Evolutionary conservation across 2,888 invertebrate genomes (phyloP).

Genomic region (Dendrolimus pini): DNA sequence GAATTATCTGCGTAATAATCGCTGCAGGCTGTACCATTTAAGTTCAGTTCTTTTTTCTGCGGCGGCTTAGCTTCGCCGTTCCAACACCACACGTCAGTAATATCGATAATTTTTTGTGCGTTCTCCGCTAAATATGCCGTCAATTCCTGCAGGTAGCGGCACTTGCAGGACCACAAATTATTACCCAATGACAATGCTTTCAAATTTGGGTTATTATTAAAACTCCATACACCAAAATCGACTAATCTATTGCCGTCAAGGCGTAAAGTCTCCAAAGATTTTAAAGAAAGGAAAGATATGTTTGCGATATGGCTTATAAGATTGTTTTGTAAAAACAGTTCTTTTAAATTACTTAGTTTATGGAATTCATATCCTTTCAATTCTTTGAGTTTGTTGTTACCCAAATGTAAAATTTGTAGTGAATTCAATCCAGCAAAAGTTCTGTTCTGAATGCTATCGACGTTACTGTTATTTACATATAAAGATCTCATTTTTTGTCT

Average conservation of each 20-base stretch:
- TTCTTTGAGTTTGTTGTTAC: slow-evolving; percentile 88
- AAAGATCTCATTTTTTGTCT: slow-evolving; percentile 91
- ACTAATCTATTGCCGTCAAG: slow-evolving; percentile 90
- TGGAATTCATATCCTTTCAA: slow-evolving; percentile 92
- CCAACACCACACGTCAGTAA: slow-evolving; percentile 88
- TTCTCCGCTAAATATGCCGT: slow-evolving; percentile 90
- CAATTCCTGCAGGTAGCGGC: slow-evolving; percentile 90
- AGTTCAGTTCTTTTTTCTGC: slow-evolving; percentile 86
- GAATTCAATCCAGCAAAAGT: slow-evolving; percentile 92
- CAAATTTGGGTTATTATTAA: slow-evolving; percentile 81
- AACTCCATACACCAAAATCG: slow-evolving; percentile 87
- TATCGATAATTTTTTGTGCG: slow-evolving; percentile 86
- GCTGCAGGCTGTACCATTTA: slow-evolving; percentile 91
- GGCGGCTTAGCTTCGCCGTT: slow-evolving; percentile 84
- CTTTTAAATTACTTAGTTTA: slow-evolving; percentile 85
- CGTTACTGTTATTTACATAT: slow-evolving; percentile 89
- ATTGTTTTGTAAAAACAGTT: slow-evolving; percentile 92
- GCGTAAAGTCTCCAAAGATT: slow-evolving; percentile 86
- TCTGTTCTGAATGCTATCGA: slow-evolving; percentile 90
- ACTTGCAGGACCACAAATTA: slow-evolving; percentile 94
- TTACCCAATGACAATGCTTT: slow-evolving; percentile 87
- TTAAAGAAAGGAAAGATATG: slow-evolving; percentile 85
- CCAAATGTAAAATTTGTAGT: slow-evolving; percentile 87
- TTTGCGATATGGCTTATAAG: slow-evolving; percentile 87
- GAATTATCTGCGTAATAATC: slow-evolving; percentile 90